These are phyloP conservation scores for Hoplostethus atlanticus DNA, from an alignment of 2,797 vertebrate species.

Conservation along the genomic window DNA sequence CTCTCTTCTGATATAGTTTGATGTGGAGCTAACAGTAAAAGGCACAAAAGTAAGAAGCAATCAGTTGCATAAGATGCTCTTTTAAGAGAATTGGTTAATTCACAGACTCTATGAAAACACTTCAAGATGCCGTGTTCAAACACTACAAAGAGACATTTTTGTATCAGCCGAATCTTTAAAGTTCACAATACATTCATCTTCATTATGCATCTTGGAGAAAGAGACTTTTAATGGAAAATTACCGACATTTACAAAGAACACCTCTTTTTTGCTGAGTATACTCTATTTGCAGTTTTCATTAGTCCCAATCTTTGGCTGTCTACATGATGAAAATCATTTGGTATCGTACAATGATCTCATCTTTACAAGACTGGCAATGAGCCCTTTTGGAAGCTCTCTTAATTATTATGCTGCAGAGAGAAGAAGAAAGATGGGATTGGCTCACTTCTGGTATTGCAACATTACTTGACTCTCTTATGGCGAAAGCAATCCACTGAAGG, in stretches of 20 bases:
- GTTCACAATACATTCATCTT: conserved; percentile 60
- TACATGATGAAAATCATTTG: conserved; percentile 77
- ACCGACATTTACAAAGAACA: conserved; percentile 54
- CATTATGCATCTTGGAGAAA: conserved; percentile 56
- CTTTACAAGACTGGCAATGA: conserved; percentile 81
- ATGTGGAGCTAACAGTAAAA: background rate
- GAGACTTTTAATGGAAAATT: conserved; percentile 54
- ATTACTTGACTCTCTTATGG: conserved; percentile 70
- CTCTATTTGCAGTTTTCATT: conserved; percentile 68
- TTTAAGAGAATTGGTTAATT: background rate
- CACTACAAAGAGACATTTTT: conserved; percentile 1
- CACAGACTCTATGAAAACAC: conserved; percentile 15
- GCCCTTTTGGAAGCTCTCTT: conserved; percentile 82
- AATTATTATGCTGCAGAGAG: conserved; percentile 80
- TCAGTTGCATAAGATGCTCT: conserved; percentile 9
- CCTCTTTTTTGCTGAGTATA: conserved; percentile 66
- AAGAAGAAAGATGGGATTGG: conserved; percentile 68
- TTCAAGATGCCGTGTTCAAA: too few species aligned
- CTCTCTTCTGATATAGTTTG: background rate
- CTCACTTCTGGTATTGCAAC: conserved; percentile 70
- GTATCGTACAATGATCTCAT: conserved; percentile 86
- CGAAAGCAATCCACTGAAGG: conserved; percentile 56
- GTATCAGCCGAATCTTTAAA: conserved; percentile 48
- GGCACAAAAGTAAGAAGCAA: background rate
- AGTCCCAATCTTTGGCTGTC: conserved; percentile 67